Conservation (phyloP, 2,888 invertebrate species). For the Pegoplata infirma region DNA sequence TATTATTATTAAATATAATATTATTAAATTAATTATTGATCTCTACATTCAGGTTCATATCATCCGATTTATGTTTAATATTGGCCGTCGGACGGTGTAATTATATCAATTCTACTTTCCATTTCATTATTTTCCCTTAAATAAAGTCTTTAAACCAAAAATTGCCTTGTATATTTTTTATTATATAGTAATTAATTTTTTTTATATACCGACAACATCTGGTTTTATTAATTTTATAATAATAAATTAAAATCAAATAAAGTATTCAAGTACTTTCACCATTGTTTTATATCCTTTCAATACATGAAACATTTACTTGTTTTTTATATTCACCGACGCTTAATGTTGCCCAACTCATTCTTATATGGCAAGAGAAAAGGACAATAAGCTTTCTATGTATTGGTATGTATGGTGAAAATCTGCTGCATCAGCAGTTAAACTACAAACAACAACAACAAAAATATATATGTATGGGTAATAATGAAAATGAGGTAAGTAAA, state of each 20-base stretch:
- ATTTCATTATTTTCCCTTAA: too few species aligned
- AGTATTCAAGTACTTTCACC: slow-evolving; percentile 1
- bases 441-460: background rate
- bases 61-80: too few species aligned
- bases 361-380: slow-evolving; percentile 13
- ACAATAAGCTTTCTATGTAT: background rate
- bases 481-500: slow-evolving; percentile 36
- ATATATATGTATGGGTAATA: too few species aligned
- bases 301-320: slow-evolving; percentile 15
- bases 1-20: too few species aligned
- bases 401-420: slow-evolving; percentile 33
- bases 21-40: too few species aligned
- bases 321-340: background rate
- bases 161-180: too few species aligned
- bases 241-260: slow-evolving; percentile 37
- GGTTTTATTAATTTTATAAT: background rate
- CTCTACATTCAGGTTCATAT: too few species aligned
- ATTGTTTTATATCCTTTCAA: slow-evolving; percentile 7
- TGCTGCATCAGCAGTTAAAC: slow-evolving; percentile 43
- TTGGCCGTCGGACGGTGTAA: too few species aligned
- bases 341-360: too few species aligned
- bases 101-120: too few species aligned
- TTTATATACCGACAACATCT: slow-evolving; percentile 20
- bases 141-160: too few species aligned
- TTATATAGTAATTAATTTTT: slow-evolving; percentile 21